Conservation (phyloP, 2,797 vertebrate genomes). For the Rallus crepitans region DNA sequence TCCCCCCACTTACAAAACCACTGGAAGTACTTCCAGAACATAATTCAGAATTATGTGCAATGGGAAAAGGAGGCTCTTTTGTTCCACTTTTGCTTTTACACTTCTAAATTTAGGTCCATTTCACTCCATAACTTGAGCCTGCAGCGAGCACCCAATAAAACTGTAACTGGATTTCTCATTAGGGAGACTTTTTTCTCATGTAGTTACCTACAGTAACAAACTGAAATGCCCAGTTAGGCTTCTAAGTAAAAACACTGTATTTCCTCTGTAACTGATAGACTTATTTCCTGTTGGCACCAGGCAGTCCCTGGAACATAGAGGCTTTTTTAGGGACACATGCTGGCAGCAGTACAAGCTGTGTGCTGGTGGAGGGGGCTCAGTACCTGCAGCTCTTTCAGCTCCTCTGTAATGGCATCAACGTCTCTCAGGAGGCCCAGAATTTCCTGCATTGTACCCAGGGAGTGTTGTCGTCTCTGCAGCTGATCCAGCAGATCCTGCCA, state of each 20-base stretch:
- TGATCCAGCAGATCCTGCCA: slow-evolving; percentile 86
- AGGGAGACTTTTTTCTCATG: background rate
- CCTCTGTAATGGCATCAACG: slow-evolving; percentile 80
- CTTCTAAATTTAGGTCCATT: background rate
- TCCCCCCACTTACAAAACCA: background rate
- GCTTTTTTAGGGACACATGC: background rate
- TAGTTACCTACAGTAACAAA: background rate
- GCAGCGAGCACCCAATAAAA: background rate
- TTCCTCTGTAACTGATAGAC: background rate
- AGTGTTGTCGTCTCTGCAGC: slow-evolving; percentile 79
- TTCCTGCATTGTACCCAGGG: slow-evolving; percentile 72
- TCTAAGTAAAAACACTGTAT: background rate
- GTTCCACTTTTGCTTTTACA: background rate
- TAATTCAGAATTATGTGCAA: background rate
- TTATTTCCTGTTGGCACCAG: background rate
- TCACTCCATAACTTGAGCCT: background rate
- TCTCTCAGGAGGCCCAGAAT: slow-evolving; percentile 83
- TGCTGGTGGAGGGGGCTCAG: background rate
- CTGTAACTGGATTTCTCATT: background rate
- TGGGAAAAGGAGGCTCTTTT: background rate
- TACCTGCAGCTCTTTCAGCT: slow-evolving; percentile 89
- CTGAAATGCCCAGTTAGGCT: background rate
- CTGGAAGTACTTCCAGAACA: background rate
- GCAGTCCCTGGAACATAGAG: background rate
- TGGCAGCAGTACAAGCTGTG: background rate